Base-by-base conservation (phyloP, 2,113 vertebrate genomes). In the Epinephelus lanceolatus region DNA sequence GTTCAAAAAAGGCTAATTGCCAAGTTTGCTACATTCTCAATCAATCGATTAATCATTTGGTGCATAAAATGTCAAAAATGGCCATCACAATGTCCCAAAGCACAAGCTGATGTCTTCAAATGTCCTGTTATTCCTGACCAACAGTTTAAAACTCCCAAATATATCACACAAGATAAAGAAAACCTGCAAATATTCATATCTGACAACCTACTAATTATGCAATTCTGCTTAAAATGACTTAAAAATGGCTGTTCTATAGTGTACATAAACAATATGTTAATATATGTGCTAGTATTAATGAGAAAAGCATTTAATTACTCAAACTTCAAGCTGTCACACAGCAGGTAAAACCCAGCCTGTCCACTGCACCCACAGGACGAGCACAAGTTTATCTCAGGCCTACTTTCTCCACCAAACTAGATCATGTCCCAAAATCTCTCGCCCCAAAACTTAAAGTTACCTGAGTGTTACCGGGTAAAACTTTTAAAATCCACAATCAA, bases 331-430 rank as follows among this genome's bases (percentile, higher is more conserved):
- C 66, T 84, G 78, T 82, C 55, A 61, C 55, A 23, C n/a, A 81
- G 77, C 66, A 82, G 52, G 55, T 72, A 77, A 55, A 86, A 80
- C 80, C 67, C 33, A 4, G 71, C 57, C 81, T 81, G 85, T 86
- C 76, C 62, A 56, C 76, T 45, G 69, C 25, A 82, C 88, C 88
- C 89, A 72, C 60, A 86, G 81, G 90, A 88, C 45, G 14, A 68
- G 37, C 63, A 53, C 25, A 17, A 51, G 49, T 62, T 83, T 17
- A 52, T 80, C 56, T 86, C 76, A 91, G 86, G 81, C 88, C 92
- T 92, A 89, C 79, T 91, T 93, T 91, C 87, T 66, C 80, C 52
- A 78, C 74, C 56, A 81, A 92, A 92, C 79, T 89, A 91, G 88
- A 91, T 90, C 87, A 87, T 68, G 90, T 87, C 89, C 85, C 71